phyloP scores from a whole-genome alignment of 2,888 invertebrate genomes.

The Agrotis segetum region DNA sequence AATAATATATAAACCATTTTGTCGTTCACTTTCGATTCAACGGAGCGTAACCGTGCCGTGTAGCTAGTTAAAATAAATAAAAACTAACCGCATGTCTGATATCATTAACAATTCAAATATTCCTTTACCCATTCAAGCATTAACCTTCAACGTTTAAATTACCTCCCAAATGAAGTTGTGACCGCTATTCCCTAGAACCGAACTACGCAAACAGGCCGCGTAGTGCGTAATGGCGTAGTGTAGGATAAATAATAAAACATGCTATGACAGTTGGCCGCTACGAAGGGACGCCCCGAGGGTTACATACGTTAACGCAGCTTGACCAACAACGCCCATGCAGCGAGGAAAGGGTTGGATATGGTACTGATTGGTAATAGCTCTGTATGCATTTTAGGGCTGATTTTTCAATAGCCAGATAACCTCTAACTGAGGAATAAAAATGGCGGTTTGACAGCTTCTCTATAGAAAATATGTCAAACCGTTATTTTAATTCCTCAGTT shows the following conservation, averaged over 20 bases:
- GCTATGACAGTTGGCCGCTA: constrained; percentile 74
- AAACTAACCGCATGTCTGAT: background rate
- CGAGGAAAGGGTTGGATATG: constrained; percentile 20
- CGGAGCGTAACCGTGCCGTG: too few species aligned
- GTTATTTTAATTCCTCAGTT: too few species aligned
- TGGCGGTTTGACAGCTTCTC: too few species aligned
- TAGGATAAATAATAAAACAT: constrained; percentile 73
- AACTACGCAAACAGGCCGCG: constrained; percentile 42
- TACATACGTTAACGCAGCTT: constrained; percentile 84
- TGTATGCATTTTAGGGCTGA: too few species aligned
- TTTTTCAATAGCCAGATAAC: too few species aligned
- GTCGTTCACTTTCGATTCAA: too few species aligned
- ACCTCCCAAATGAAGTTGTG: constrained; percentile 46
- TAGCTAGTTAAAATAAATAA: background rate
- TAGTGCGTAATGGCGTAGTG: constrained; percentile 37
- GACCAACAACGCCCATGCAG: constrained; percentile 55
- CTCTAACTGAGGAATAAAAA: too few species aligned
- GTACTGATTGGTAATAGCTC: too few species aligned
- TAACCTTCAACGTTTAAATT: constrained; percentile 40
- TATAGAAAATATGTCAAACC: too few species aligned
- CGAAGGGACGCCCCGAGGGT: constrained; percentile 76
- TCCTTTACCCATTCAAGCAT: constrained; percentile 20
- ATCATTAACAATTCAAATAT: background rate
- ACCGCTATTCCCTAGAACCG: constrained; percentile 42
- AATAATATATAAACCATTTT: too few species aligned